Base-by-base conservation (phyloP, 2,113 vertebrate species). In the Oreochromis niloticus region DNA sequence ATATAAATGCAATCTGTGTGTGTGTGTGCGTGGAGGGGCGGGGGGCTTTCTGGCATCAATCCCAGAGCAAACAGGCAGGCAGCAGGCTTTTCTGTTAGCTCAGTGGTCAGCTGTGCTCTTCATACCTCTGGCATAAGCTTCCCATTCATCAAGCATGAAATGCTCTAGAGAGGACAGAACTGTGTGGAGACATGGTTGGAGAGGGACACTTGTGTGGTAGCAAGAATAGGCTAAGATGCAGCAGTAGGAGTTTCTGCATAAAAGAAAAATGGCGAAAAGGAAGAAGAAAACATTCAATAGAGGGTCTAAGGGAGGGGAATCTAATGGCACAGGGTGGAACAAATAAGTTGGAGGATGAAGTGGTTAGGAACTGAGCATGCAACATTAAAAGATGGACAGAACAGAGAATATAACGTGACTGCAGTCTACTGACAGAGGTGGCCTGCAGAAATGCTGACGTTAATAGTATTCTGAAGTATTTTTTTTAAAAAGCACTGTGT, bases 91-190 rank as follows among this genome's bases (percentile, higher is more conserved):
- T 91, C 88, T 91, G 84, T 91, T 87, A 89, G 85, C 87, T 80
- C 84, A 11, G 81, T 93, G 84, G 68, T 94, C 91, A 87, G 86
- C 88, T 89, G 91, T 81, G 89, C 59, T 81, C 88, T 84, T 88
- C 85, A 87, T 93, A 91, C 89, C 85, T 92, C 82, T 90, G 88
- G 88, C 86, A 84, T 81, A 24, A 91, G 82, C 30, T 84, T 59
- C 75, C 56, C 88, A 90, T 93, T 94, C 86, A 90, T 90, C 82
- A 91, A 83, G 54, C 88, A 91, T 88, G 80, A 86, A 87, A 63
- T 80, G 78, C 86, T 87, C 27, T 73, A 71, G 34, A 83, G 81
- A 81, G 41, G 50, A 46, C 30, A 54, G 78, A 85, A 52, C 84
- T 83, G 82, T 57, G 66, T 75, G 22, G 14, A 78, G 79, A 89